Base-by-base conservation (phyloP, 1,140 invertebrate genomes). In the Aphelinus atriplicis region DNA sequence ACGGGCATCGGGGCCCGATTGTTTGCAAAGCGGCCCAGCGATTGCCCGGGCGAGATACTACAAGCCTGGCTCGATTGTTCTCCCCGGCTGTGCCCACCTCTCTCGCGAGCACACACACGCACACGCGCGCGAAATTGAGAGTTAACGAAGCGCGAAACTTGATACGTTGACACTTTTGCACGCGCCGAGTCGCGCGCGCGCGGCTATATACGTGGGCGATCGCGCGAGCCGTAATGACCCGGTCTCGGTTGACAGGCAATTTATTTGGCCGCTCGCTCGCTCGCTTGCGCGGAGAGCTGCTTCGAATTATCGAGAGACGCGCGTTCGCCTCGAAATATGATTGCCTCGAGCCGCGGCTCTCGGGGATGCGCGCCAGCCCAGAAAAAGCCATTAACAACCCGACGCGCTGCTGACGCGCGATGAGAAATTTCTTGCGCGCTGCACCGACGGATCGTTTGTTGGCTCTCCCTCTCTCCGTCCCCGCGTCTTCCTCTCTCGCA, bases 161-260 rank as follows among this genome's bases (percentile, higher is more conserved):
- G 26, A 26, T 26, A 26, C 26, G 26, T 26, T 26, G 26, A 47
- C 43, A 47, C 46, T 63, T 10, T 43, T 46, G 61, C 61, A 47
- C 10, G 43, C 1, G n/a, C 26, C 9, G 9, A 42, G 1, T 3
- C 26, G 58, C 26, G 58, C 26, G 58, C 42, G 2, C 6, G 43
- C 58, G 46, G 6, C 7, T 63, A 46, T 47, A 47, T 46, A 46
- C 7, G 7, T 5, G 26, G 6, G 42, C 46, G 46, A 4, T 9
- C 10, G 60, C 4, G 43, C 60, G 61, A 77, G 65, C 74, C 70
- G 77, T 72, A 80, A 78, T 80, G 78, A 78, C 78, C 78, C 78
- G 74, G 79, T 79, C 78, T 70, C 73, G 71, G 79, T 80, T 81
- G 81, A 83, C 82, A 82, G 84, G 80, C 73, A 83, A 84, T 84